These are phyloP conservation scores for Acrobasis repandana DNA, from an alignment of 2,888 invertebrate genomes.

Conservation along the genomic window DNA sequence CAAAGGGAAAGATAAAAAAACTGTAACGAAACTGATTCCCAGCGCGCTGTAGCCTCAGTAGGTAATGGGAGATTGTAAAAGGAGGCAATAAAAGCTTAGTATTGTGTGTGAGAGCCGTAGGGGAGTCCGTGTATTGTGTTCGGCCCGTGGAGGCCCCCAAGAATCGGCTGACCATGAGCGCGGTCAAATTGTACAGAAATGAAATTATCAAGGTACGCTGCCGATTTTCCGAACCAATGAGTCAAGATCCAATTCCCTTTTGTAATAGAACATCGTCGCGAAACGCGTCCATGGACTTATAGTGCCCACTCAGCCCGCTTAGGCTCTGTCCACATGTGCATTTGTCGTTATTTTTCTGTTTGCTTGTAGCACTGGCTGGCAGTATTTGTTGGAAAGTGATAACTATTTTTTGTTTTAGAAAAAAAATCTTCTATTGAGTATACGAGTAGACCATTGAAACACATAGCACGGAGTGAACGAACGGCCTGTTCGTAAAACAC, in stretches of 20 bases:
- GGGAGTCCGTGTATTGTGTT: constrained; percentile 77
- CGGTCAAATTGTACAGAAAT: constrained; percentile 84
- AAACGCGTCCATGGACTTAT: constrained; percentile 75
- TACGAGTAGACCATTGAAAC: too few relatives aligned
- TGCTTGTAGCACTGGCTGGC: not conserved
- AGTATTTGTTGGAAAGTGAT: constrained; percentile 1
- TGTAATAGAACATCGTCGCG: constrained; percentile 83
- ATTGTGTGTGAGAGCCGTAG: constrained; percentile 79
- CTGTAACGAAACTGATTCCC: constrained; percentile 80
- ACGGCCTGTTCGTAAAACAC: too few relatives aligned
- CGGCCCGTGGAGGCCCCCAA: constrained; percentile 74
- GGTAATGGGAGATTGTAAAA: constrained; percentile 83
- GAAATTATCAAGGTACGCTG: constrained; percentile 84
- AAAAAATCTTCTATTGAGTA: too few relatives aligned
- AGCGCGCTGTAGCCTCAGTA: constrained; percentile 69
- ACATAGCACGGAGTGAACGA: too few relatives aligned
- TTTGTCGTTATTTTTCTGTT: constrained; percentile 26
- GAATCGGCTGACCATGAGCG: constrained; percentile 80
- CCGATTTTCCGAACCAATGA: constrained; percentile 84
- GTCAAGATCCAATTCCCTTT: constrained; percentile 84
- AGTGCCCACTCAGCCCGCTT: constrained; percentile 76
- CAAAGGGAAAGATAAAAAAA: constrained; percentile 67
- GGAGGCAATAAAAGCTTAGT: constrained; percentile 82
- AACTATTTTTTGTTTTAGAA: too few relatives aligned
- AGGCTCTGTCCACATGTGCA: constrained; percentile 57